phyloP scores from a whole-genome alignment of 2,797 vertebrate genomes.

The Spondyliosoma cantharus region DNA sequence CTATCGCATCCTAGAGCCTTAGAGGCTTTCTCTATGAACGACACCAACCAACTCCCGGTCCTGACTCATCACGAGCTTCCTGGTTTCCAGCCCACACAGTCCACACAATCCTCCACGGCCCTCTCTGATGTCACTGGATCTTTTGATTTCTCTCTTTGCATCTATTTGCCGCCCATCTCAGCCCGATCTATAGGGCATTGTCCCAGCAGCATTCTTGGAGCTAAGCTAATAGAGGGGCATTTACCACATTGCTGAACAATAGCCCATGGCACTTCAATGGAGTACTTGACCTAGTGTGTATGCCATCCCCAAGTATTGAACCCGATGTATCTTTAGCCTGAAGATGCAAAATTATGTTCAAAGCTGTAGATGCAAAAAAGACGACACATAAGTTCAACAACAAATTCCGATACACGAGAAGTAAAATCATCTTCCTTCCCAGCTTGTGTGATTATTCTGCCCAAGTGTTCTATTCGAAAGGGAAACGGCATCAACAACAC shows the following conservation, averaged over 20 bases:
- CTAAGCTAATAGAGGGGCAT: constrained; percentile 60
- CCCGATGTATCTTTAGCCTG: constrained; percentile 1
- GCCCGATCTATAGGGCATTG: constrained; percentile 71
- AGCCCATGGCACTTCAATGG: constrained; percentile 43
- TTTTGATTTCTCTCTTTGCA: constrained; percentile 71
- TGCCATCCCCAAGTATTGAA: constrained; percentile 2
- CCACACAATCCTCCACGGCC: constrained; percentile 39
- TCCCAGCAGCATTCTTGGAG: constrained; percentile 60
- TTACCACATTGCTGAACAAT: constrained; percentile 64
- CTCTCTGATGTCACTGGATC: constrained; percentile 66
- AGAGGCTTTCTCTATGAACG: constrained; percentile 64
- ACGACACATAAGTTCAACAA: neutral
- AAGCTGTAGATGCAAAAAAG: neutral
- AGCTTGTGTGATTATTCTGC: neutral
- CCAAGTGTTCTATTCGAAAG: neutral
- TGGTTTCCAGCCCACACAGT: constrained; percentile 67
- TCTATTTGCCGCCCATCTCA: constrained; percentile 40
- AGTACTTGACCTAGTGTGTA: constrained; percentile 47
- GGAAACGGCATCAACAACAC: neutral
- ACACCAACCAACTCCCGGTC: constrained; percentile 75
- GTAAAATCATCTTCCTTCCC: no score
- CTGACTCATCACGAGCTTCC: constrained; percentile 76
- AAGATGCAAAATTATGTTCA: neutral
- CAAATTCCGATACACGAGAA: neutral
- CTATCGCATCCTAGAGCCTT: constrained; percentile 62